phyloP scores from a whole-genome alignment of 2,888 invertebrate genomes.

The Athalia cordata region DNA sequence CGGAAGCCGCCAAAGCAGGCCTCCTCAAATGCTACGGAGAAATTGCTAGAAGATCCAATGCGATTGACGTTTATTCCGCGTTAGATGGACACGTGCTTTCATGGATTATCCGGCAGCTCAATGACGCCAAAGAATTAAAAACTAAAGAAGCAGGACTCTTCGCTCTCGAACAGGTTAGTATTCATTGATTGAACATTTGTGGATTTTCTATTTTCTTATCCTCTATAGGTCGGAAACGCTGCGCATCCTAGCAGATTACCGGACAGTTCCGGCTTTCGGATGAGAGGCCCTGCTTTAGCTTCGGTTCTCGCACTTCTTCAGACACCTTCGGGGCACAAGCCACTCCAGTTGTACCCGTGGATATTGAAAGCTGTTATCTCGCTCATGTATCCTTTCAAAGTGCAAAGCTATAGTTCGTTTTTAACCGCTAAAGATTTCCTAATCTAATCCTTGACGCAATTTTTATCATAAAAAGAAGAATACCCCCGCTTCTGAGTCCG shows the following conservation, averaged over 20 bases:
- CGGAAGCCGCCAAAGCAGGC: conserved; percentile 65
- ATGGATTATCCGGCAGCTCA: conserved; percentile 66
- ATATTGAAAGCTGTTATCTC: conserved; percentile 63
- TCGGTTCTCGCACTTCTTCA: conserved; percentile 63
- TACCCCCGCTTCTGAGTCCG: conserved; percentile 61
- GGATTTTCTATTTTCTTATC: neutral
- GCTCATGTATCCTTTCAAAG: conserved; percentile 61
- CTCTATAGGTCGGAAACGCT: conserved; percentile 59
- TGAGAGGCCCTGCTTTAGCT: conserved; percentile 60
- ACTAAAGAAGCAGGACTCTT: conserved; percentile 65
- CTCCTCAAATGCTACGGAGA: conserved; percentile 65
- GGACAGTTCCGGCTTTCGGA: conserved; percentile 58
- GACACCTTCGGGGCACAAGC: conserved; percentile 63
- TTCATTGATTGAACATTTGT: neutral
- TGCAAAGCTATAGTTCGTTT: neutral
- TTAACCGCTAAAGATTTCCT: neutral
- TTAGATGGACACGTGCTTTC: conserved; percentile 62
- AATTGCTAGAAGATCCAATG: conserved; percentile 60
- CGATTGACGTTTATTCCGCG: conserved; percentile 53
- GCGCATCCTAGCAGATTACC: conserved; percentile 61
- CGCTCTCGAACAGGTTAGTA: conserved; percentile 64
- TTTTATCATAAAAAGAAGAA: conserved; percentile 52
- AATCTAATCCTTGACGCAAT: conserved; percentile 48
- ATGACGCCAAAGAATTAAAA: conserved; percentile 61
- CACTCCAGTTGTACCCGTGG: conserved; percentile 64